Base-by-base conservation (phyloP, 2,888 invertebrate genomes). In the Prosapia bicincta region DNA sequence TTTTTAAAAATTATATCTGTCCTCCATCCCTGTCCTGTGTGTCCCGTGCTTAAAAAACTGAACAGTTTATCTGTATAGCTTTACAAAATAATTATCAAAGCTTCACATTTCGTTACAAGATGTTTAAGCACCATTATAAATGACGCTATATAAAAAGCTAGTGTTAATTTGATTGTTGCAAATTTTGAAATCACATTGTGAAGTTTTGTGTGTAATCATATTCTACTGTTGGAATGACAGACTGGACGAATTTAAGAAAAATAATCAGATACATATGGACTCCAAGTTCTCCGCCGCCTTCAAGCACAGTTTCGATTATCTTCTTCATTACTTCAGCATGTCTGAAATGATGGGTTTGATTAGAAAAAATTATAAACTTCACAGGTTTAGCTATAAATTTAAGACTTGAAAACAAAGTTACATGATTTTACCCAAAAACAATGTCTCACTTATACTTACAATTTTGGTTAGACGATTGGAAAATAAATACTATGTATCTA, bases 291-390 rank as follows among this genome's bases (percentile, higher is more conserved):
- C 96, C 95, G 26, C 99, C 99, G 79, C 96, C 97, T 84, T 98
- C 99, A 79, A 95, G 96, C 32, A 99, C 98, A 7, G 97, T 98
- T 85, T 97, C 96, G 80, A 99, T 98, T 74, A 99, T 96, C 86
- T 98, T 98, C 87, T 99, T 99, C 99, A 99, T 99, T 54, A 99
- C 98, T 85, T 98, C 98, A 1, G 99, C 99, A 87, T 99, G 99
- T 82, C 98, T 96, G 86, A 32, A 86, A 85, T 80, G 76, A 72
- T 26, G n/a, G n/a, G n/a, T n/a, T n/a, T n/a, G n/a, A n/a, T n/a
- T n/a, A n/a, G n/a, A n/a, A n/a, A n/a, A n/a, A n/a, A n/a, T n/a
- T n/a, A n/a, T n/a, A n/a, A n/a, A n/a, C n/a, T n/a, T n/a, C n/a
- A n/a, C n/a, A n/a, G n/a, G n/a, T n/a, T n/a, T n/a, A n/a, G n/a